Conservation (phyloP, 2,888 invertebrate genomes). For the Caenorhabditis zanzibari region DNA sequence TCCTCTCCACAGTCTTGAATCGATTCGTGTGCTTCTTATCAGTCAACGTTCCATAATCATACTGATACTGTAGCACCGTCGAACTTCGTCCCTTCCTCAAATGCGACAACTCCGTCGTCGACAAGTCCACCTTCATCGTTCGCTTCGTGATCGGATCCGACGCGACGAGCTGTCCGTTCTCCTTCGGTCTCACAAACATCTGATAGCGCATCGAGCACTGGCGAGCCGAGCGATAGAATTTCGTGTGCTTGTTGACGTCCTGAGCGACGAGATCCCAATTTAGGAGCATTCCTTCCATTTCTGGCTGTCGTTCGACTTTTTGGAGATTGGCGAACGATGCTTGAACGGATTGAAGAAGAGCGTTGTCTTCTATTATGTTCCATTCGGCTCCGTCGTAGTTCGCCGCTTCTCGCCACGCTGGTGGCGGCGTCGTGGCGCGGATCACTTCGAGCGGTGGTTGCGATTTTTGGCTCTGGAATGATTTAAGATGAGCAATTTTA, state of each 20-base stretch:
- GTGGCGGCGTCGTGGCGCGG: constrained; percentile 64
- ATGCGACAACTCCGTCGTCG: constrained; percentile 79
- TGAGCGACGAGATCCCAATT: constrained; percentile 98
- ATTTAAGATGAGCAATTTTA: no score
- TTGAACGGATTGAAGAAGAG: constrained; percentile 86
- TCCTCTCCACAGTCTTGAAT: constrained; percentile 41
- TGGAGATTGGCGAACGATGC: constrained; percentile 39
- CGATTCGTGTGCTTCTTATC: constrained; percentile 59
- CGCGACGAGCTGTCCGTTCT: constrained; percentile 87
- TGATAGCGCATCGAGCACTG: constrained; percentile 95
- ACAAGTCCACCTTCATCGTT: constrained; percentile 69
- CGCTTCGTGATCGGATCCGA: constrained; percentile 75
- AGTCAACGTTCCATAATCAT: constrained; percentile 86
- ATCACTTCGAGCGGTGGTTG: background rate
- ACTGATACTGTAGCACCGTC: constrained; percentile 89
- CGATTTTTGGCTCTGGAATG: background rate
- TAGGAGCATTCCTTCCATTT: constrained; percentile 88
- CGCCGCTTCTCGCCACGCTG: constrained; percentile 58
- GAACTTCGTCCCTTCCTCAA: constrained; percentile 87
- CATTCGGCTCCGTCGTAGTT: constrained; percentile 89
- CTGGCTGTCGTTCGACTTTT: constrained; percentile 86
- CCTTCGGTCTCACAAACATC: constrained; percentile 91
- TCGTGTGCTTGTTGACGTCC: constrained; percentile 91
- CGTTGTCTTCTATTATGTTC: constrained; percentile 94
- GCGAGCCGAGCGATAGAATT: constrained; percentile 87